Conservation (phyloP, 2,797 vertebrate genomes). For the Pangasius larnaudii region DNA sequence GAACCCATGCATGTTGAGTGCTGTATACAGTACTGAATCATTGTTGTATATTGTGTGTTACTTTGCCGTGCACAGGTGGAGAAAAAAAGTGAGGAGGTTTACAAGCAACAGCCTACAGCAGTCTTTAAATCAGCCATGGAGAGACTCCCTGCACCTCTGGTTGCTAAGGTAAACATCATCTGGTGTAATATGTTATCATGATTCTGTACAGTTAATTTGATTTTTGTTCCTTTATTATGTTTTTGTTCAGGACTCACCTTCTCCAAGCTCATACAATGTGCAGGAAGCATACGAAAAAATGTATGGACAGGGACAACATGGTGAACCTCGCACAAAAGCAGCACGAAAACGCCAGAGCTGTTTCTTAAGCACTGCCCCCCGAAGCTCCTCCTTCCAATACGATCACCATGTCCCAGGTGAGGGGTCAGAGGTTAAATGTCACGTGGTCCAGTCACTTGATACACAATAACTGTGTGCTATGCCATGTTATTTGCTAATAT, state of each 20-base stretch:
- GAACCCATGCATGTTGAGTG: neutral
- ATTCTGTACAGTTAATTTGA: neutral
- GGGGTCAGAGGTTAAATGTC: neutral
- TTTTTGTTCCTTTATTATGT: neutral
- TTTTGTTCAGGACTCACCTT: conserved; percentile 70
- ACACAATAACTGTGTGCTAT: neutral
- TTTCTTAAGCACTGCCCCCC: conserved; percentile 74
- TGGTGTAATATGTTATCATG: neutral
- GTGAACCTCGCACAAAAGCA: conserved; percentile 66
- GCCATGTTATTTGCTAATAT: neutral
- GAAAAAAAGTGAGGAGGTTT: conserved; percentile 65
- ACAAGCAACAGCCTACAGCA: conserved; percentile 67
- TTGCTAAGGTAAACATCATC: conserved; percentile 64
- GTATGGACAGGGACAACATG: conserved; percentile 61
- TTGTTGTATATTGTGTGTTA: conserved; percentile 13
- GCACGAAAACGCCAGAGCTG: conserved; percentile 75
- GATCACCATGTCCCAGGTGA: conserved; percentile 73
- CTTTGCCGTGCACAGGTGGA: conserved; percentile 62
- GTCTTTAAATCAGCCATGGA: conserved; percentile 71
- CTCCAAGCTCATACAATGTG: conserved; percentile 76
- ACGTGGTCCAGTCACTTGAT: neutral
- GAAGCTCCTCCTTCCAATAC: conserved; percentile 50
- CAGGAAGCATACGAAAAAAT: conserved; percentile 72
- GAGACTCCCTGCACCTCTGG: conserved; percentile 58
- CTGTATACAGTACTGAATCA: neutral